Base-by-base conservation (phyloP, 2,113 vertebrate species). In the Zosterops pallidus region DNA sequence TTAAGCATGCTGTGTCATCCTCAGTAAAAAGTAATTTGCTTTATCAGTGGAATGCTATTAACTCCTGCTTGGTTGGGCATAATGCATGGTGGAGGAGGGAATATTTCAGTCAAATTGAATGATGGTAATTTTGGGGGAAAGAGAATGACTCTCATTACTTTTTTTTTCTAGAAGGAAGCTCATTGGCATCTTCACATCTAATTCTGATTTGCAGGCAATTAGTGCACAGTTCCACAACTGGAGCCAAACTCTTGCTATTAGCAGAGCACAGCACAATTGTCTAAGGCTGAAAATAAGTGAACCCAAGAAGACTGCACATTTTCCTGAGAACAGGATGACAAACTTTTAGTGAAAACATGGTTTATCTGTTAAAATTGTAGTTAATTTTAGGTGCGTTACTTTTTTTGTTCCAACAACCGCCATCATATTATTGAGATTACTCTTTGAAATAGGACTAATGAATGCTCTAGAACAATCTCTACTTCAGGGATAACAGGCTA, bases 1-100 rank as follows among this genome's bases (percentile, higher is more conserved):
- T 89, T 55, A 23, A 85, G 79, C 56, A 59, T 88, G 94, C 78
- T 96, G 82, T 88, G 86, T 95, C 92, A 96, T 93, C 91, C 86
- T 28, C 44, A 92, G 12, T 59, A 75, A 78, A 89, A 91, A 83
- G 53, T 84, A 90, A 94, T 94, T 83, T 90, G 49, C 60, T 85
- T 1, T 76, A 53, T 85, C 68, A 88, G 67, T 87, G 72, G 35
- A 91, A 83, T 81, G 83, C 71, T 82, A 70, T 94, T 95, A 96
- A 88, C 52, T 91, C 71, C 59, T 86, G 63, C 49, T 92, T 88
- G 70, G 47, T 39, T 78, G 53, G 71, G 86, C 35, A 71, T 71
- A 84, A 92, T 69, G 67, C 22, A 44, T 59, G 31, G 64, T 83
- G 64, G 55, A 94, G 85, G 91, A 94, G 90, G 49, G 70, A 81